Percentiles rank a stretch among this genome's conserved stretches.
Evolutionary conservation across 1,140 invertebrate genomes (phyloP).

Genomic region (Drosophila asahinai): DNA sequence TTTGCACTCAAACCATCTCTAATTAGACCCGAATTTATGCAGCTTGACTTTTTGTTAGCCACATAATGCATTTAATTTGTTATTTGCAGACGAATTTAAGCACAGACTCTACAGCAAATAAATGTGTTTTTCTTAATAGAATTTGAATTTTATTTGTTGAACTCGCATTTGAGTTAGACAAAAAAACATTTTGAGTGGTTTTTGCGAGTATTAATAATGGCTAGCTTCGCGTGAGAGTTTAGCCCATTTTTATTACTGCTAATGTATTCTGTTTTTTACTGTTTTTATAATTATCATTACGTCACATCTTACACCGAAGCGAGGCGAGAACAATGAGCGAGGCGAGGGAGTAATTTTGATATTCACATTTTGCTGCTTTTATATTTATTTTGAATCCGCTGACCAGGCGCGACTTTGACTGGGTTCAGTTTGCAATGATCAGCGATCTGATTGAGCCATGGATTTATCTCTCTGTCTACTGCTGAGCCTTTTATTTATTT

Average conservation of each 20-base stretch:
- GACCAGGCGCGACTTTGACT: slow-evolving; percentile 20
- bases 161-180: slow-evolving; percentile 11
- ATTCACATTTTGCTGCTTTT: slow-evolving; percentile 29
- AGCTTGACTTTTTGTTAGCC: slow-evolving; percentile 18
- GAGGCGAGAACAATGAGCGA: slow-evolving; percentile 43
- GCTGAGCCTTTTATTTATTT: slow-evolving; percentile 8
- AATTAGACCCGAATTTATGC: slow-evolving; percentile 8
- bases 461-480: slow-evolving; percentile 1
- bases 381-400: slow-evolving; percentile 7
- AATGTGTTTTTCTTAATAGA: background rate
- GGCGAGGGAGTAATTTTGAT: slow-evolving; percentile 22
- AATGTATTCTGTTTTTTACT: slow-evolving; percentile 8
- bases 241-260: slow-evolving; percentile 6
- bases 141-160: background rate
- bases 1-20: slow-evolving; percentile 2
- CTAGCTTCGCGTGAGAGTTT: slow-evolving; percentile 36
- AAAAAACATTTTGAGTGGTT: background rate
- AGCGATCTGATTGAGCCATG: slow-evolving; percentile 28
- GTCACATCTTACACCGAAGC: slow-evolving; percentile 49
- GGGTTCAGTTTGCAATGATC: slow-evolving; percentile 33
- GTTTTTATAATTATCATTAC: slow-evolving; percentile 53
- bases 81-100: background rate
- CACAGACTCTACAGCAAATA: background rate
- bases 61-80: slow-evolving; percentile 16
- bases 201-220: background rate